These are phyloP conservation scores for Capromys pilorides DNA, from an alignment of 2,797 vertebrate species.

Conservation along the genomic window DNA sequence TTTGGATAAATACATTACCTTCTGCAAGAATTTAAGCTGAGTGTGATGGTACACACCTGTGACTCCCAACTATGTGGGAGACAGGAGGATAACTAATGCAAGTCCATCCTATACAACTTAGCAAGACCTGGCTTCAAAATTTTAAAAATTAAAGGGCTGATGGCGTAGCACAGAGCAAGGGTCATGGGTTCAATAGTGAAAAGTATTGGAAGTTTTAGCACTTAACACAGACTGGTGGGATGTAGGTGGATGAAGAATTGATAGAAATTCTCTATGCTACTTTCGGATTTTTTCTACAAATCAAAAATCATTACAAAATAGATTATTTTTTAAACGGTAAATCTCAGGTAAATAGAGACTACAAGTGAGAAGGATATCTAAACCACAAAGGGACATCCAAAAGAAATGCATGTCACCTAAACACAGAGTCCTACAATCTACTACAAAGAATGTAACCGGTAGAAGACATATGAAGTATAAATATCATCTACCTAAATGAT, in stretches of 20 bases:
- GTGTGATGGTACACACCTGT: background rate
- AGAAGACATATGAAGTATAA: conserved; percentile 21
- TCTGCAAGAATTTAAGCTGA: conserved; percentile 6
- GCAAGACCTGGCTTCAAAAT: background rate
- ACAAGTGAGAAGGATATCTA: conserved; percentile 1
- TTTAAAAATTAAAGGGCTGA: background rate
- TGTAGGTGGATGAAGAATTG: background rate
- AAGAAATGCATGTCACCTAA: conserved; percentile 35
- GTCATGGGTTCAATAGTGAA: background rate
- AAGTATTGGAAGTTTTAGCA: background rate
- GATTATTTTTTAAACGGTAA: background rate
- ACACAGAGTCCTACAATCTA: background rate
- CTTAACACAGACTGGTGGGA: background rate
- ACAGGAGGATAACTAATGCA: background rate
- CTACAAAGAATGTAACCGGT: background rate
- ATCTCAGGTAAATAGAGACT: conserved; percentile 13
- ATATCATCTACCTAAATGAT: background rate
- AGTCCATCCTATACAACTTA: background rate
- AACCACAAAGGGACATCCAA: background rate
- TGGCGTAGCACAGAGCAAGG: background rate
- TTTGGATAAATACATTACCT: background rate
- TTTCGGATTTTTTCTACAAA: conserved; percentile 27
- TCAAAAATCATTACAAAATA: conserved; percentile 19
- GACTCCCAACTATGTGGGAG: background rate
- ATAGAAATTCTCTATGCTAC: background rate